Percentiles rank a stretch among this genome's conserved stretches.
These are phyloP conservation scores for Alaudala cheleensis DNA, from an alignment of 2,113 vertebrate species.

Conservation along the genomic window DNA sequence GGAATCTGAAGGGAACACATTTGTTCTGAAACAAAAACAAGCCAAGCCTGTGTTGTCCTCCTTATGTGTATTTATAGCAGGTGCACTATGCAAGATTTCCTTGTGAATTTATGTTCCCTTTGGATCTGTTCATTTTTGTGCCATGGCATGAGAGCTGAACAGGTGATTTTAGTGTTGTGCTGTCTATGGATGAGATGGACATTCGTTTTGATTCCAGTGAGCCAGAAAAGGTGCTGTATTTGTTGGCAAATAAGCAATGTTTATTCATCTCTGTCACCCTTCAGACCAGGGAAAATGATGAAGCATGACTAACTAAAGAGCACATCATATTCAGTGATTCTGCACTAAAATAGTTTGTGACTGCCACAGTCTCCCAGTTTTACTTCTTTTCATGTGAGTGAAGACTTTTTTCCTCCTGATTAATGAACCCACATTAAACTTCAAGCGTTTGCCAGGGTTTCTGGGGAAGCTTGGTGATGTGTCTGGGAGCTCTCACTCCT, in stretches of 20 bases:
- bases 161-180: not conserved
- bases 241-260: not conserved
- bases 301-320: not conserved
- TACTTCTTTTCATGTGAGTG: not conserved
- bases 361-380: not conserved
- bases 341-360: not conserved
- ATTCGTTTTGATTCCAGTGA: not conserved
- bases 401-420: not conserved
- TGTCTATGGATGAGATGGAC: not conserved
- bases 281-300: not conserved
- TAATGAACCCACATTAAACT: not conserved
- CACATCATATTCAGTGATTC: not conserved
- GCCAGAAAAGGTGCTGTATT: not conserved
- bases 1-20: not conserved
- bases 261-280: not conserved
- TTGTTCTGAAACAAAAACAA: not conserved
- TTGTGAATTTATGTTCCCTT: not conserved
- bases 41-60: not conserved
- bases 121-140: not conserved
- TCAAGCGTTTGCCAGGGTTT: not conserved
- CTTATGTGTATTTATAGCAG: not conserved
- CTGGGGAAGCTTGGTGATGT: not conserved
- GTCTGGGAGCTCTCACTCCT: not conserved
- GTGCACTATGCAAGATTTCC: not conserved
- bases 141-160: not conserved